These are phyloP conservation scores for Hyalella azteca DNA, from an alignment of 2,888 invertebrate genomes.

Conservation along the genomic window DNA sequence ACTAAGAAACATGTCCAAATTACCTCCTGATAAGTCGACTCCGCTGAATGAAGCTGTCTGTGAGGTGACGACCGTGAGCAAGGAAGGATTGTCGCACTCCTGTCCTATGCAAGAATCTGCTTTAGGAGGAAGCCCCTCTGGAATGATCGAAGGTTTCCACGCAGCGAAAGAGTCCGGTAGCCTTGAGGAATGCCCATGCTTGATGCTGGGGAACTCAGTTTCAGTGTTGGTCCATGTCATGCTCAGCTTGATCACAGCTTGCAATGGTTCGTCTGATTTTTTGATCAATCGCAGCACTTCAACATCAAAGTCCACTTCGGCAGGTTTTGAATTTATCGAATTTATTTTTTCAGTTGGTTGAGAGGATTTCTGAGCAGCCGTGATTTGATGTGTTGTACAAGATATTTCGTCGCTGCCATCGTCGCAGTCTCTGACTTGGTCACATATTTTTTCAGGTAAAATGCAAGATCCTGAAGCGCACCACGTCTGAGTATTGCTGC, in stretches of 20 bases:
- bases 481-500: background rate
- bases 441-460: background rate
- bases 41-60: background rate
- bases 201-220: background rate
- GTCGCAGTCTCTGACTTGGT: background rate
- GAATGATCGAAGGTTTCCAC: background rate
- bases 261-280: background rate
- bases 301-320: background rate
- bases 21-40: background rate
- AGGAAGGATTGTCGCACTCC: background rate
- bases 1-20: background rate
- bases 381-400: no score
- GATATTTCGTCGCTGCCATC: background rate
- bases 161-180: background rate
- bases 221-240: background rate
- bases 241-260: background rate
- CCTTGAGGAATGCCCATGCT: background rate
- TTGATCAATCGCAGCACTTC: background rate
- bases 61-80: background rate
- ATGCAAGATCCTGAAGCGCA: background rate
- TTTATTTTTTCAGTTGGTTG: no score
- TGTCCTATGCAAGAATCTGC: slow-evolving; percentile 1
- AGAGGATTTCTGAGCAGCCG: no score
- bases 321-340: no score
- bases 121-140: background rate